A percentile compares a stretch with the other conserved stretches of the same genome.
Evolutionary conservation across 2,888 invertebrate species (phyloP).

Genomic region (Rhogogaster chlorosoma): DNA sequence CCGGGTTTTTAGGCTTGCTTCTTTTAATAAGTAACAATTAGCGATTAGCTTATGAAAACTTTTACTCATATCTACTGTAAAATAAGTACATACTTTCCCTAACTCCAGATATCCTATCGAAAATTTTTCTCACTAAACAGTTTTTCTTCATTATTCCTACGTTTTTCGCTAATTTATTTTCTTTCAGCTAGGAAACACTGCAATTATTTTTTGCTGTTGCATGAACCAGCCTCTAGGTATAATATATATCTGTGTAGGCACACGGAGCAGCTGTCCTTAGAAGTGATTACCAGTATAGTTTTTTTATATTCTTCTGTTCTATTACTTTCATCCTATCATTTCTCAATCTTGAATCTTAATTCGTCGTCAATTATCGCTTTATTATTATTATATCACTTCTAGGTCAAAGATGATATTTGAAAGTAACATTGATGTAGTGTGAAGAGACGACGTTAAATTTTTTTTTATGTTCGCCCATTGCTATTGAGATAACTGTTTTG

Average conservation of each 20-base stretch:
- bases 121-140: constrained; percentile 21
- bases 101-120: constrained; percentile 48
- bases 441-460: neutral
- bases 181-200: constrained; percentile 74
- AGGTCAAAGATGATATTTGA: neutral
- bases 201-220: constrained; percentile 75
- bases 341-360: neutral
- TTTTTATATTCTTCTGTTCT: neutral
- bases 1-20: constrained; percentile 73
- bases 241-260: constrained; percentile 69
- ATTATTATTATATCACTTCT: neutral
- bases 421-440: neutral
- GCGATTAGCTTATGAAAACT: constrained; percentile 55
- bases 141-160: constrained; percentile 54
- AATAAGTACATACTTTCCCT: constrained; percentile 58
- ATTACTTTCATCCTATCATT: neutral
- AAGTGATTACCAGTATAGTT: constrained; percentile 11
- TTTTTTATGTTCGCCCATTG: neutral
- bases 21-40: constrained; percentile 62
- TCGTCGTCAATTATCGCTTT: neutral
- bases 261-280: constrained; percentile 76
- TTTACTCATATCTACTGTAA: constrained; percentile 59
- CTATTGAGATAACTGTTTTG: neutral
- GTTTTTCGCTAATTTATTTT: constrained; percentile 65
- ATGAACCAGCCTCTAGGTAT: constrained; percentile 69